Evolutionary conservation across 2,113 vertebrate genomes (phyloP).

Genomic region (Corapipo altera): DNA sequence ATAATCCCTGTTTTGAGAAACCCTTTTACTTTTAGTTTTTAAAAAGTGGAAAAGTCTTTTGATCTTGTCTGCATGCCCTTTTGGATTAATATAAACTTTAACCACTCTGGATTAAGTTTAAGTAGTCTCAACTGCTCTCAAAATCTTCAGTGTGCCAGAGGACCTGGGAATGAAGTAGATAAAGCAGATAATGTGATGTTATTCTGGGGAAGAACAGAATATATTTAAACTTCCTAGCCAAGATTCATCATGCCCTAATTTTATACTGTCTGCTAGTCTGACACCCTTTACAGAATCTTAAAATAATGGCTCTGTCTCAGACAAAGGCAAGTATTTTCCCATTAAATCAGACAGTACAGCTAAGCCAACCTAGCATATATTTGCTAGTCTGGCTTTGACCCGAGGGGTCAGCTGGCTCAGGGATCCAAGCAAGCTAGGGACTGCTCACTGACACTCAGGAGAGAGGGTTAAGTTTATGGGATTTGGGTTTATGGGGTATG

Average conservation of each 20-base stretch:
- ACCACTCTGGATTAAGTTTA: neutral
- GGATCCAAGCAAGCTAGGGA: neutral
- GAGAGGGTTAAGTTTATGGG: neutral
- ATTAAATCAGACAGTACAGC: constrained; percentile 17
- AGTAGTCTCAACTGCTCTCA: neutral
- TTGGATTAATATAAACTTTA: neutral
- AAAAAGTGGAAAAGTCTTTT: neutral
- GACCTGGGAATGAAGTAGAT: neutral
- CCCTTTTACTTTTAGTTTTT: neutral
- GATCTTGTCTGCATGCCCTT: neutral
- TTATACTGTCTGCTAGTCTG: neutral
- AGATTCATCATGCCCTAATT: neutral
- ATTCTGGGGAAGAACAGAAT: neutral
- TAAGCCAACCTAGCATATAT: neutral
- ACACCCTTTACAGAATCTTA: neutral
- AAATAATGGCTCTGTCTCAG: neutral
- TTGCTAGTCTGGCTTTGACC: constrained; percentile 16
- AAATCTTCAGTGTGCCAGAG: neutral
- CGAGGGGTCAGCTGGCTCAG: neutral
- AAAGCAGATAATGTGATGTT: neutral
- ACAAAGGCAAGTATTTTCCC: constrained; percentile 28
- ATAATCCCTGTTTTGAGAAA: neutral
- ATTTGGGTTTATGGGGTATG: neutral
- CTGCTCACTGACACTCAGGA: neutral
- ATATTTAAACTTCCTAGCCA: neutral